Base-by-base conservation (phyloP, 2,797 vertebrate genomes). In the Spinus pinus region DNA sequence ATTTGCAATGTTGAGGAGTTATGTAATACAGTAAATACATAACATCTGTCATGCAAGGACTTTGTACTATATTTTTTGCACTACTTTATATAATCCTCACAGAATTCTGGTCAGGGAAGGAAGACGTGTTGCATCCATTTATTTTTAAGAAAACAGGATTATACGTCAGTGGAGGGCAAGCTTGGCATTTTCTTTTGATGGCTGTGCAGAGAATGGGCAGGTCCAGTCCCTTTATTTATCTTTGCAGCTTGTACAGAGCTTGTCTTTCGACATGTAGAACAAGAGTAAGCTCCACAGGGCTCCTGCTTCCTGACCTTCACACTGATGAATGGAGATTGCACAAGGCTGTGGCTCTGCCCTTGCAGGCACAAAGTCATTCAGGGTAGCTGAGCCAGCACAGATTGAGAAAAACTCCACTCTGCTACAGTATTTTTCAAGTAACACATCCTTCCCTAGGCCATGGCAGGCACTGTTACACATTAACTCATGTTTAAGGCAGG, bases 271-370 rank as follows among this genome's bases (percentile, higher is more conserved):
- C 88, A 82, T 74, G 90, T 21, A 81, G 84, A 86, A 64, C 90
- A 86, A 94, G 88, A 90, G 64, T 80, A 60, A 93, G 53, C 94
- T 95, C 81, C 92, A 72, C 53, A 77, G 92, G 94, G 64, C 78
- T 94, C 69, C 91, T 91, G 89, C 75, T 85, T 96, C 92, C 94
- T 88, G 92, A 93, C 86, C 95, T 92, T 94, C 90, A 71, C 42
- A 14, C 81, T 95, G 90, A 75, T 95, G 93, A 95, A 93, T 91
- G 93, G 87, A 93, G 90, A 86, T 94, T 95, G 80, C 93, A 69
- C 90, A 93, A 91, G 82, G 47, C 88, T 64, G 46, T 39, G 83
- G 41, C 56, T 95, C 50, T 94, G 88, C 70, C 85, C 93, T 96
- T 90, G 87, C 70, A 62, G 91, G 91, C 94, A 86, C 72, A 72